phyloP scores from a whole-genome alignment of 2,113 vertebrate species.

The Vulpes ferrilata region DNA sequence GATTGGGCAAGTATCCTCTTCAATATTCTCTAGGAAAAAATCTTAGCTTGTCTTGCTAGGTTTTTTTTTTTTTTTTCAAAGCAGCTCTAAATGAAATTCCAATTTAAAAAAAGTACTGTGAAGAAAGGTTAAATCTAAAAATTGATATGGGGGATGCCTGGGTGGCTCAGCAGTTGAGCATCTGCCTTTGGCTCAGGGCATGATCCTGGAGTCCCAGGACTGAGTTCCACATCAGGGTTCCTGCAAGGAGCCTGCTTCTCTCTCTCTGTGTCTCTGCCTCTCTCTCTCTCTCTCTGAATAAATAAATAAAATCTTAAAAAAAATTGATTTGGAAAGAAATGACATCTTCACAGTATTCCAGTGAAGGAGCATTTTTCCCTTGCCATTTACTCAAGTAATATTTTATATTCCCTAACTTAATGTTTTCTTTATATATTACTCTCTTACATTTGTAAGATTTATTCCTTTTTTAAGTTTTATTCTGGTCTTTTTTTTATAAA shows the following conservation, averaged over 20 bases:
- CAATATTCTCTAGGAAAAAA: background rate
- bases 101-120: background rate
- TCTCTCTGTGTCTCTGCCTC: no score
- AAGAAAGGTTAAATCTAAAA: background rate
- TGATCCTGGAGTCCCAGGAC: no score
- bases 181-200: no score
- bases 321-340: constrained; percentile 12
- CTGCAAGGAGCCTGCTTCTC: no score
- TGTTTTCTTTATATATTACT: background rate
- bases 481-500: no score
- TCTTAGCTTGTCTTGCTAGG: background rate
- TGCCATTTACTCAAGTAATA: background rate
- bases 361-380: background rate
- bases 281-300: no score
- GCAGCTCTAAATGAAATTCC: background rate
- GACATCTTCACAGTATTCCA: background rate
- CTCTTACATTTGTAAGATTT: background rate
- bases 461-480: background rate
- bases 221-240: no score
- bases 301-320: no score
- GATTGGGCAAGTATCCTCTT: background rate
- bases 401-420: background rate
- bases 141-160: no score
- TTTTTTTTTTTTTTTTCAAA: background rate
- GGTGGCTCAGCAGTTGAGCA: no score